Evolutionary conservation across 1,140 invertebrate genomes (phyloP).

Genomic region (Formica selysi): DNA sequence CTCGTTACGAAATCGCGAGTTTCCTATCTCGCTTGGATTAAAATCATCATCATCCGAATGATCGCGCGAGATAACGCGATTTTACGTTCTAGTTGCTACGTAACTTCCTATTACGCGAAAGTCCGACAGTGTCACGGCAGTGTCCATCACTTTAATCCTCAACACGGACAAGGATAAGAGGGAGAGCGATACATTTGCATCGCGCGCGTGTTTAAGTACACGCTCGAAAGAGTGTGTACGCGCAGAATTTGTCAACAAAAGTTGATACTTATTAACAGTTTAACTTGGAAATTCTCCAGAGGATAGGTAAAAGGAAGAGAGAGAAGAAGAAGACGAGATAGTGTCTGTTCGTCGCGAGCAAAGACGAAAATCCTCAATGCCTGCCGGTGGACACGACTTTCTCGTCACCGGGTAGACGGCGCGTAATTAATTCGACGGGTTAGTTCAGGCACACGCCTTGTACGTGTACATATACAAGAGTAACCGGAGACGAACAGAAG

Average conservation of each 20-base stretch:
- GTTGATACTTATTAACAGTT: constrained; percentile 44
- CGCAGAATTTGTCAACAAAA: constrained; percentile 27
- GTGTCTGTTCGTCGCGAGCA: background rate
- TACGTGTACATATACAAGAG: background rate
- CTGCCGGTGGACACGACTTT: constrained; percentile 31
- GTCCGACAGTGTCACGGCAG: constrained; percentile 7
- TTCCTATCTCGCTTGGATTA: constrained; percentile 17
- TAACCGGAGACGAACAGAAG: constrained; percentile 51
- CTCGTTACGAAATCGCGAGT: constrained; percentile 39
- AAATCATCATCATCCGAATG: constrained; percentile 49
- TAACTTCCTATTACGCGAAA: constrained; percentile 53
- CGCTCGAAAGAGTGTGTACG: background rate
- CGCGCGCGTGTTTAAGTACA: constrained; percentile 23
- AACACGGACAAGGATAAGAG: background rate
- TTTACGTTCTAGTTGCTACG: constrained; percentile 45
- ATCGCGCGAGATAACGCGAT: constrained; percentile 37
- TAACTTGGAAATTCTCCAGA: constrained; percentile 42
- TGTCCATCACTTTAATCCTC: constrained; percentile 55
- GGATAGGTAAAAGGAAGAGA: background rate
- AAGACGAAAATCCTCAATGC: constrained; percentile 12
- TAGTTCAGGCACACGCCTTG: constrained; percentile 26
- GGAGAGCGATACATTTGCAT: constrained; percentile 36
- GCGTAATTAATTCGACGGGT: constrained; percentile 62
- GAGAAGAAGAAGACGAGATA: background rate
- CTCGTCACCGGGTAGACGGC: constrained; percentile 41